Evolutionary conservation across 2,113 vertebrate species (phyloP).

Genomic region (Seriola aureovittata): DNA sequence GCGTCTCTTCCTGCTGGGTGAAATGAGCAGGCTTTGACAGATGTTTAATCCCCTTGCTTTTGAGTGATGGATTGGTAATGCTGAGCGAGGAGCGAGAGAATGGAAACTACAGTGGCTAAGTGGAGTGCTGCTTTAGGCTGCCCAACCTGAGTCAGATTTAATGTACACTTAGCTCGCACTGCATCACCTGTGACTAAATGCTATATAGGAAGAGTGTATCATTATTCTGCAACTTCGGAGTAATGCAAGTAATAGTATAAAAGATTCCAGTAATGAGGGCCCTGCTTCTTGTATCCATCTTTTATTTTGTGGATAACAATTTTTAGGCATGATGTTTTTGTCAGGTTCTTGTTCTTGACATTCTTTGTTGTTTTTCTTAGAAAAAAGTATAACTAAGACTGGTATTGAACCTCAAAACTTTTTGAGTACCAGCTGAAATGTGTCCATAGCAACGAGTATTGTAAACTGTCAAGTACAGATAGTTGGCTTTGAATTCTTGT

Average conservation of each 20-base stretch:
- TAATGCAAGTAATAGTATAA: slow-evolving; percentile 1
- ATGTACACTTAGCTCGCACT: slow-evolving; percentile 33
- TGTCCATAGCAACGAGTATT: not conserved
- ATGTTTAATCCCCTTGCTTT: slow-evolving; percentile 81
- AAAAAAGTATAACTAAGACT: not conserved
- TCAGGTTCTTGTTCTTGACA: not conserved
- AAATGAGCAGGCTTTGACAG: slow-evolving; percentile 69
- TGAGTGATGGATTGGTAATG: slow-evolving; percentile 71
- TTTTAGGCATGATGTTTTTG: not conserved
- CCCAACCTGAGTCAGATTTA: slow-evolving; percentile 38
- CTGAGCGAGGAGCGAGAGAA: slow-evolving; percentile 51
- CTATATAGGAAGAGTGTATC: slow-evolving; percentile 2
- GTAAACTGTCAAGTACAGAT: not conserved
- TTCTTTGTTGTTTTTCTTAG: not conserved
- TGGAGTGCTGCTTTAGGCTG: slow-evolving; percentile 37
- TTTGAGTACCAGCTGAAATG: not conserved
- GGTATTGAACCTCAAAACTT: not conserved
- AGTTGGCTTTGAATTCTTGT: not conserved
- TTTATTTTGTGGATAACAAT: not conserved
- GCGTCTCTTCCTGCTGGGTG: slow-evolving; percentile 69
- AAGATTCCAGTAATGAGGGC: slow-evolving; percentile 6
- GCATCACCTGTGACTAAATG: slow-evolving; percentile 54
- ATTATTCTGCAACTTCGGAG: slow-evolving; percentile 18
- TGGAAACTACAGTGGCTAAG: slow-evolving; percentile 54
- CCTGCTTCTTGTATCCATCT: not conserved